These are phyloP conservation scores for Bugula neritina DNA, from an alignment of 2,888 invertebrate species.

Conservation along the genomic window DNA sequence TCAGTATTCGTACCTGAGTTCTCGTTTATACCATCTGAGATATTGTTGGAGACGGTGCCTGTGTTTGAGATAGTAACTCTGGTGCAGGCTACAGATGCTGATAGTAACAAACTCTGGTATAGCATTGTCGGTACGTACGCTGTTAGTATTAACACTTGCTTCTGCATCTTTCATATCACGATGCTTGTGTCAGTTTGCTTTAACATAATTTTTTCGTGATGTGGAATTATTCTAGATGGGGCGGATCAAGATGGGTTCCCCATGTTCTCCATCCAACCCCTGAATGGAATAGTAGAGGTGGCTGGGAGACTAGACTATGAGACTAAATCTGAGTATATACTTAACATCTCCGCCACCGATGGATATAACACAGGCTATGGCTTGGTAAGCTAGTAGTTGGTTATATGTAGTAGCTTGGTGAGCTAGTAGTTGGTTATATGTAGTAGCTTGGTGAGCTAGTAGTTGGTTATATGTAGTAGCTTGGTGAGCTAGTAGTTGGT, in stretches of 20 bases:
- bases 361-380: constrained; percentile 19
- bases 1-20: background rate
- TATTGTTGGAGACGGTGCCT: constrained; percentile 60
- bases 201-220: no score
- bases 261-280: constrained; percentile 15
- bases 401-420: no score
- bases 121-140: constrained; percentile 64
- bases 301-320: constrained; percentile 22
- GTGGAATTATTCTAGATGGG: constrained; percentile 17
- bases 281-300: background rate
- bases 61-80: constrained; percentile 80
- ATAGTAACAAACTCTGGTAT: constrained; percentile 82
- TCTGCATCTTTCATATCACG: no score
- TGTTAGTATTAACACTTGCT: no score
- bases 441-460: no score
- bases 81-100: constrained; percentile 77
- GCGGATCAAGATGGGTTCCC: background rate
- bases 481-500: no score
- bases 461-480: no score
- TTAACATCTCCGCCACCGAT: constrained; percentile 23
- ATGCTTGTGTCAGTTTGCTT: no score
- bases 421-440: no score
- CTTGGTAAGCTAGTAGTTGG: background rate
- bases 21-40: background rate
- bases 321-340: constrained; percentile 5